phyloP scores from a whole-genome alignment of 2,113 vertebrate genomes.

The Hystrix cristata region DNA sequence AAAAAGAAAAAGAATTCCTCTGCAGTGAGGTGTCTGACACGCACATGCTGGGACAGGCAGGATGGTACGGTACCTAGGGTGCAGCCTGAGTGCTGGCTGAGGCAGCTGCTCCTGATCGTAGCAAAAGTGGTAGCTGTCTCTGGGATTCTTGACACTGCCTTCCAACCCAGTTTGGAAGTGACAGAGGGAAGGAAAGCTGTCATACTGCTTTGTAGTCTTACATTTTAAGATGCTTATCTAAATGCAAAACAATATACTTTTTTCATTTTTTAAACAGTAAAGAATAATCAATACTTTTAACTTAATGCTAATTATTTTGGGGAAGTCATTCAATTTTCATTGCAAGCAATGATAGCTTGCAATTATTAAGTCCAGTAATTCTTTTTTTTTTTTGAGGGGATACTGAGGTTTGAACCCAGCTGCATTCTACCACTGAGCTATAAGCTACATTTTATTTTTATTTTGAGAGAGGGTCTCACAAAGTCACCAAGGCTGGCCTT shows the following conservation, averaged over 20 bases:
- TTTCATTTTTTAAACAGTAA: conserved; percentile 20
- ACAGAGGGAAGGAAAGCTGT: not conserved
- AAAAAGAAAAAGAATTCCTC: no score
- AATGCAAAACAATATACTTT: not conserved
- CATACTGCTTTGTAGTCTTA: not conserved
- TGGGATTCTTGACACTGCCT: not conserved
- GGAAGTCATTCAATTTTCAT: not conserved
- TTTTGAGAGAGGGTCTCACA: no score
- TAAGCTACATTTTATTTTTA: no score
- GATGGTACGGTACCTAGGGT: no score
- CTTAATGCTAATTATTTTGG: not conserved
- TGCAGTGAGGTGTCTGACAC: no score
- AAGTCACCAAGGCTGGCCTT: no score
- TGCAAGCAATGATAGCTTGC: not conserved
- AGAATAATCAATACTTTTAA: not conserved
- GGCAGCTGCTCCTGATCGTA: no score
- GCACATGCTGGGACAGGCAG: not conserved
- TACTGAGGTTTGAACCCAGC: no score
- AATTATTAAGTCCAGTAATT: not conserved
- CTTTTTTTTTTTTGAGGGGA: not conserved
- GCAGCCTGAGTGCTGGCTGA: no score
- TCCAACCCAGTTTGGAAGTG: not conserved
- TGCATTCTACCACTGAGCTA: no score
- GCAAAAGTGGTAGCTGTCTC: not conserved
- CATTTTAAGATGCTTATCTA: not conserved